Conservation (phyloP, 2,113 vertebrate genomes). For the Syngnathoides biaculeatus region DNA sequence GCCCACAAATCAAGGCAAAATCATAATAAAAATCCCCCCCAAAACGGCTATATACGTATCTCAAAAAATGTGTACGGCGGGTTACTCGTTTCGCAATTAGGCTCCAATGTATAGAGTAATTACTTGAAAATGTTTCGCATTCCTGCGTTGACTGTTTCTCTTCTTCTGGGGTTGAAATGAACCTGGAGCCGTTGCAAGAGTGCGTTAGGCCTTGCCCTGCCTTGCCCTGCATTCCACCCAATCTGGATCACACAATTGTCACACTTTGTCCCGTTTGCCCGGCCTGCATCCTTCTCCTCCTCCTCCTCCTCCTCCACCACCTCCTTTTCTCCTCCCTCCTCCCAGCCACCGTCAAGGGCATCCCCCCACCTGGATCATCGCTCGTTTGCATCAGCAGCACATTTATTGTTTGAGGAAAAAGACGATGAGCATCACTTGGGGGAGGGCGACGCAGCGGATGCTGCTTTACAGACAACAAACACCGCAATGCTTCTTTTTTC, state of each 20-base stretch:
- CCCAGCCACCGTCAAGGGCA: slow-evolving; percentile 55
- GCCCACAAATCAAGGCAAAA: background rate
- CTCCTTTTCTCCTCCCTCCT: no score
- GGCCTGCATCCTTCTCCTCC: background rate
- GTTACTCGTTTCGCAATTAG: background rate
- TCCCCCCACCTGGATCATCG: slow-evolving; percentile 3
- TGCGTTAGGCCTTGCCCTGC: slow-evolving; percentile 36
- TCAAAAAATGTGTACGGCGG: background rate
- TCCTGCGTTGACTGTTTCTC: no score
- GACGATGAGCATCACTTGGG: no score
- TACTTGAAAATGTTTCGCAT: background rate
- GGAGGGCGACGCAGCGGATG: slow-evolving; percentile 1
- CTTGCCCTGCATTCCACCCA: slow-evolving; percentile 9
- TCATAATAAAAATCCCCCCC: no score
- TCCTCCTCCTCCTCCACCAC: slow-evolving; percentile 19
- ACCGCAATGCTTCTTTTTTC: slow-evolving; percentile 48
- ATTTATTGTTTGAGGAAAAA: background rate
- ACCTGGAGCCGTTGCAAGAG: slow-evolving; percentile 3
- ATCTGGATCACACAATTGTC: slow-evolving; percentile 16
- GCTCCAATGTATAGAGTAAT: no score
- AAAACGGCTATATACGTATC: no score
- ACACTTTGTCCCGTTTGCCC: slow-evolving; percentile 14
- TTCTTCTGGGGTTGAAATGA: slow-evolving; percentile 11
- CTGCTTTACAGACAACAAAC: slow-evolving; percentile 14
- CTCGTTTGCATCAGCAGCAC: background rate